Conservation (phyloP, 2,113 vertebrate genomes). For the Odontesthes bonariensis region DNA sequence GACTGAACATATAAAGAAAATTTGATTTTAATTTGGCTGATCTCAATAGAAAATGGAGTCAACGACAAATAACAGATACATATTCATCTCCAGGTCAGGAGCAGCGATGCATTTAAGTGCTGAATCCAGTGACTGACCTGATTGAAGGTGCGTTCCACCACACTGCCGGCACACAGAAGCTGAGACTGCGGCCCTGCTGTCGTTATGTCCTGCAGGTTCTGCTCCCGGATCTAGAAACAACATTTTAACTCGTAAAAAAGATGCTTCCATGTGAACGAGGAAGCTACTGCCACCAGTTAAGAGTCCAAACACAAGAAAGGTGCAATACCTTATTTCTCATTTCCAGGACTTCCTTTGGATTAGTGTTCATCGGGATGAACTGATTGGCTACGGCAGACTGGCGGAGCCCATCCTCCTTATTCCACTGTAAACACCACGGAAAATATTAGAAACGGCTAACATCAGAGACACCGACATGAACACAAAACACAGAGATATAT, state of each 20-base stretch:
- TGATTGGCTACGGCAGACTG: constrained; percentile 95
- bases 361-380: constrained; percentile 98
- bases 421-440: constrained; percentile 92
- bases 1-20: constrained; percentile 24
- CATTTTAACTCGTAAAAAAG: constrained; percentile 3
- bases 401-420: constrained; percentile 94
- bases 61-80: not conserved
- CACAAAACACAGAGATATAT: constrained; percentile 62
- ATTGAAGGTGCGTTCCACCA: constrained; percentile 89
- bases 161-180: constrained; percentile 87
- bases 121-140: constrained; percentile 88
- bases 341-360: constrained; percentile 98
- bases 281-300: not conserved
- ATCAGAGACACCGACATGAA: constrained; percentile 24
- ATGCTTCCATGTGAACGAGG: not conserved
- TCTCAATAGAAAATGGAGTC: not conserved
- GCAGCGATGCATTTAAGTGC: constrained; percentile 11
- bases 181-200: constrained; percentile 97
- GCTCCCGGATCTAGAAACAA: constrained; percentile 91
- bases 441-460: constrained; percentile 59
- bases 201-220: constrained; percentile 97
- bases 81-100: constrained; percentile 62
- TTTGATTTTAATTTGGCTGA: not conserved
- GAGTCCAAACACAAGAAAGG: not conserved
- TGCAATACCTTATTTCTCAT: constrained; percentile 96